Conservation (phyloP, 1,140 invertebrate species). For the Nylanderia fulva region DNA sequence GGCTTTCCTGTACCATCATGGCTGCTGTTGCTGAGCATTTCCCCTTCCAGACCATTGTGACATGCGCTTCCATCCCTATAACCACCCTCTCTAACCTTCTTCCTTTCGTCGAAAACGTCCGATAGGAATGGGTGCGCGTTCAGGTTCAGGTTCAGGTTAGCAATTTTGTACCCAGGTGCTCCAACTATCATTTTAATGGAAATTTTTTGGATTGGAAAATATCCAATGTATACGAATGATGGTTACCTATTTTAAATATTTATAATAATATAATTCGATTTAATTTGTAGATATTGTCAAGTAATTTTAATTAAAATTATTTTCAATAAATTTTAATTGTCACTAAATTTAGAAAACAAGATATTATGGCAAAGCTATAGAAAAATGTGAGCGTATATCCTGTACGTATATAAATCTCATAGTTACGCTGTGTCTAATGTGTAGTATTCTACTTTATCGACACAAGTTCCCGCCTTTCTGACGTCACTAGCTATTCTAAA, state of each 20-base stretch:
- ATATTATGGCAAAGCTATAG: not conserved
- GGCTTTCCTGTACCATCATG: slow-evolving; percentile 80
- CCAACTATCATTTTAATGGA: slow-evolving; percentile 5
- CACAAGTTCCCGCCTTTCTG: slow-evolving; percentile 10
- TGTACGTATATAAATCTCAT: not conserved
- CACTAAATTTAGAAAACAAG: not conserved
- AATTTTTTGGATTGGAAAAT: not conserved
- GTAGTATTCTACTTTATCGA: slow-evolving; percentile 74
- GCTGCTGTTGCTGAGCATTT: slow-evolving; percentile 76
- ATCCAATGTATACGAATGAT: not conserved
- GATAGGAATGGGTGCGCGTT: slow-evolving; percentile 14
- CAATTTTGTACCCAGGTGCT: slow-evolving; percentile 39
- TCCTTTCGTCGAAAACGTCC: slow-evolving; percentile 36
- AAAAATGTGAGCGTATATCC: not conserved
- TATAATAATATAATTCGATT: too few relatives aligned
- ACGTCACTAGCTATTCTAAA: not conserved
- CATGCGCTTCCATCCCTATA: slow-evolving; percentile 61
- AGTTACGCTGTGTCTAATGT: not conserved
- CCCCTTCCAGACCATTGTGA: slow-evolving; percentile 57
- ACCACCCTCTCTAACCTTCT: slow-evolving; percentile 42
- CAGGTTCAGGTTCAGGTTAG: slow-evolving; percentile 14
- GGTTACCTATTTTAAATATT: not conserved
- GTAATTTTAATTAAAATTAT: not conserved
- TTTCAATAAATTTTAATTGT: slow-evolving; percentile 1
- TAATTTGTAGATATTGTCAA: not conserved